Evolutionary conservation across 2,113 vertebrate species (phyloP), one percentile per base, ranked within the genome.

Genomic region (Leucoraja erinaceus): DNA sequence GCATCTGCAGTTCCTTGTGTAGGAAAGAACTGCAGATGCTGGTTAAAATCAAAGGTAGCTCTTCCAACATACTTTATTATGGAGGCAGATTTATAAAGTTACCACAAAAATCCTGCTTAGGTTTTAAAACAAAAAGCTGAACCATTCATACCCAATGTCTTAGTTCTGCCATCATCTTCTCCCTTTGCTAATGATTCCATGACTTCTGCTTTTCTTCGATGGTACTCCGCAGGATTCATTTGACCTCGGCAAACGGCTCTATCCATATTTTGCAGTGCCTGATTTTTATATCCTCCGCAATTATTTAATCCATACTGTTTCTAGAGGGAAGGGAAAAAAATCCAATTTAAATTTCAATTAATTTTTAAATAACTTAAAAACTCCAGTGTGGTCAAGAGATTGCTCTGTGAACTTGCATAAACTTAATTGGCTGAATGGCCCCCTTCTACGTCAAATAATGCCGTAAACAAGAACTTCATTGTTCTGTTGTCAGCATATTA

Each of bases 151-250:
- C 98, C 98, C 93, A 95, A 96, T 74, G 98, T 99, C 95, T 95
- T 97, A 93, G 97, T 98, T 94, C 93, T 97, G 92, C 97, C 97
- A 94, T 99, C 98, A 94, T 99, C 98, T 93, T 97, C 56, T 79
- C 98, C 98, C 75, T 96, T 95, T 94, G 98, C 97, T 94, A 99
- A 94, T 61, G 96, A 96, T 94, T 98, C 98, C 97, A 98, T 96
- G 97, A 99, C 95, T 86, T 98, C 97, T 1, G 96, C 96, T 96
- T 95, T 98, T 93, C 96, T 97, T 93, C 93, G 96, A 93, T 99
- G 97, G 95, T 98, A 99, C 77, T 99, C 97, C 83, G 95, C 95
- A 0, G 98, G 98, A 47, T 94, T 94, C 97, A 99, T 96, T 76
- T 95, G 95, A 93, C 98, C 98, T 31, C 94, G 95, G 54, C 96